Evolutionary conservation across 2,797 vertebrate species (phyloP), one percentile per base, ranked within the genome.

Genomic region (Sebastes paucispinis): DNA sequence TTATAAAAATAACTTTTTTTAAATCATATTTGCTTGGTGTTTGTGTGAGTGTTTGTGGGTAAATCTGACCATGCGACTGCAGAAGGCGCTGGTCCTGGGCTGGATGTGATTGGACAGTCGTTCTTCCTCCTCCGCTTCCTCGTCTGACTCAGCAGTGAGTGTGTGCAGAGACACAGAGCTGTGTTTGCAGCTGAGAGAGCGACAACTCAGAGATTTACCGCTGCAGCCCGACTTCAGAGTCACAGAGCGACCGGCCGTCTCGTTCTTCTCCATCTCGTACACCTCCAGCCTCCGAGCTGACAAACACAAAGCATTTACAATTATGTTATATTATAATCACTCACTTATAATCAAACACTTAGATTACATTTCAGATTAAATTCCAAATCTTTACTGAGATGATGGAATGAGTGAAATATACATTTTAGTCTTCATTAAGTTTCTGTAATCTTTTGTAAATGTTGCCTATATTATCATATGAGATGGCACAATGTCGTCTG

Each of bases 1-100:
- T 13, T 39, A 39, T 39, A 39, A 39, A 39, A 39, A 39, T 39
- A 39, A 39, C 12, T 39, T 39, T 39, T 39, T 14, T 39, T 39
- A 13, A 39, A 39, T 39, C 36, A 39, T 14, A 39, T 39, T 13
- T 39, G 36, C 36, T 39, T 25, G 31, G 58, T 24, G 29, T 9
- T 6, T 8, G 39, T 25, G 16, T 11, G 29, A n/a, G 25, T 18
- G 11, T 20, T 52, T n/a, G 59, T 27, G 68, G 18, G 39, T 6
- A 59, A 18, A 16, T 94, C 96, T 95, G 89, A 98, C 98, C 92
- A 98, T 97, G 69, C 95, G 94, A 87, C 97, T 98, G 89, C 97
- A 97, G 93, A 98, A 98, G 60, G 97, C 96, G 7, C 95, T 91
- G 0, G 80, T 95, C 84, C 57, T 93, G 84, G 88, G 66, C 73